Evolutionary conservation across 2,888 invertebrate species (phyloP).

Genomic region (Chymomyza amoena): DNA sequence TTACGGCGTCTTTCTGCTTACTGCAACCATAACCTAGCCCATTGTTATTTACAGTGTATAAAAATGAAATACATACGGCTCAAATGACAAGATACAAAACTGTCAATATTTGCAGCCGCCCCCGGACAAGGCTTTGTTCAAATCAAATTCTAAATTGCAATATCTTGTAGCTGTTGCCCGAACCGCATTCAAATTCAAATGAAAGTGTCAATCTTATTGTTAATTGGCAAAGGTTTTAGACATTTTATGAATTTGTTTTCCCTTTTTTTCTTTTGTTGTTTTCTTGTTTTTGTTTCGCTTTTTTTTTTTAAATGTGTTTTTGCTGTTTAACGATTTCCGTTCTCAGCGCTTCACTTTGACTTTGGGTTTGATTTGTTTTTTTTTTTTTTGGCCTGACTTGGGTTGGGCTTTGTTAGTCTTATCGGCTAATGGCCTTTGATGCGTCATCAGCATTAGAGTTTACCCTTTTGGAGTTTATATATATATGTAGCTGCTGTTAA

Average conservation of each 20-base stretch:
- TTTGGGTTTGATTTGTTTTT: conserved; percentile 13
- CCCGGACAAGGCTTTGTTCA: conserved; percentile 31
- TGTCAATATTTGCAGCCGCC: neutral
- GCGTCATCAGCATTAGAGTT: conserved; percentile 46
- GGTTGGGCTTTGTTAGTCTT: conserved; percentile 22
- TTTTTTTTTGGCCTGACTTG: conserved; percentile 3
- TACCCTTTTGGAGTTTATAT: conserved; percentile 36
- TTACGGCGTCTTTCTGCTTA: no score
- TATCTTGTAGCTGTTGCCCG: conserved; percentile 39
- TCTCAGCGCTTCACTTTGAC: conserved; percentile 51
- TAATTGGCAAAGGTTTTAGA: conserved; percentile 56
- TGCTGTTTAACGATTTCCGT: conserved; percentile 55
- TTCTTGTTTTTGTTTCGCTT: conserved; percentile 4
- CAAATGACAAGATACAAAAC: neutral
- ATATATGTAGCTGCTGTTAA: conserved; percentile 17
- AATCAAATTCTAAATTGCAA: conserved; percentile 61
- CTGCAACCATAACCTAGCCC: no score
- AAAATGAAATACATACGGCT: neutral
- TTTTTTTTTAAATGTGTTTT: conserved; percentile 16
- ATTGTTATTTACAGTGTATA: neutral
- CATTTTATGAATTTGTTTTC: conserved; percentile 25
- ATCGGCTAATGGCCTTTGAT: conserved; percentile 69
- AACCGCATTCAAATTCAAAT: conserved; percentile 47
- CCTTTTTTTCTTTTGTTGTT: conserved; percentile 20
- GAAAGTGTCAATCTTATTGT: conserved; percentile 69